Base-by-base conservation (phyloP, 2,888 invertebrate genomes). In the Conus canariensis region DNA sequence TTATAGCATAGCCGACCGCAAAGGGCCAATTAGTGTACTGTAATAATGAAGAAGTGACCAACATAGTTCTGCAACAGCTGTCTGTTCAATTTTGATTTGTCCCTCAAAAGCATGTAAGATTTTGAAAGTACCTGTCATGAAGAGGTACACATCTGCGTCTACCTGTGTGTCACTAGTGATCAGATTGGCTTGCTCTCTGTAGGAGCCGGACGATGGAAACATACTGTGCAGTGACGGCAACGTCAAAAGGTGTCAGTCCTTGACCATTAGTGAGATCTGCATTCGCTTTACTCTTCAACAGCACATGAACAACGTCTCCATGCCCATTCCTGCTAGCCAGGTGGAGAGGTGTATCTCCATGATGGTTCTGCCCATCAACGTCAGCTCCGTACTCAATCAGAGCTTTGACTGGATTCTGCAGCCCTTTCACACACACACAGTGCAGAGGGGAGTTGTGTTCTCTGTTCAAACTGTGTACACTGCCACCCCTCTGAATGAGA, bases 351-450 rank as follows among this genome's bases (percentile, higher is more conserved):
- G 74, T 74, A n/a, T 74, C 74, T n/a, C 74, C 74, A 2, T 74
- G 74, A n/a, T n/a, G 74, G n/a, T 74, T 74, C n/a, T n/a, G 8
- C n/a, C n/a, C 74, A 25, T 74, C 74, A 74, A 10, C 10, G 9
- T 74, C 74, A 74, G 74, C 74, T 10, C 25, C 74, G n/a, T 10
- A 22, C n/a, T 74, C 74, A 10, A 74, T 25, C 74, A 74, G 74
- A 22, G n/a, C 74, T 74, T 74, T 74, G 9, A 74, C 74, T n/a
- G n/a, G n/a, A n/a, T 74, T 74, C n/a, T 74, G 74, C 74, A 74
- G n/a, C 74, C 74, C 74, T 0, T 74, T 74, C n/a, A n/a, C 0
- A n/a, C 74, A n/a, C 5, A n/a, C 74, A 22, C n/a, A 22, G 10
- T 74, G 74, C 8, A 74, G 10, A n/a, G 74, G 74, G n/a, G 74